Percentiles rank a stretch among this genome's conserved stretches.
phyloP scores from a whole-genome alignment of 2,113 vertebrate species.

The Dromas ardeola region DNA sequence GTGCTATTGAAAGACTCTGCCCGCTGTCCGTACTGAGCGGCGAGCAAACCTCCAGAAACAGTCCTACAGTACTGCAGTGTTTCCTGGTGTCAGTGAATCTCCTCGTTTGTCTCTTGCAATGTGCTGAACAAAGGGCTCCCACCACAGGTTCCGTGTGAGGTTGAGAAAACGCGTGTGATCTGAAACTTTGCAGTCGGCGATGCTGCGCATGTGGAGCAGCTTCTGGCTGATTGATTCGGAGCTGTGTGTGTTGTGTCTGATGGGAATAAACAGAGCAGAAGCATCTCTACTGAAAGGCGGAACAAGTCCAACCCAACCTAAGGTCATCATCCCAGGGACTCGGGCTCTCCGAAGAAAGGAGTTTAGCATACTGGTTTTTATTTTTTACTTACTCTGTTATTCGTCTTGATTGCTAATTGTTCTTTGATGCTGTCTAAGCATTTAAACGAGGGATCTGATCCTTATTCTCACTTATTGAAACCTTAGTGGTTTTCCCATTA shows the following conservation, averaged over 20 bases:
- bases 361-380: constrained; percentile 22
- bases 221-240: background rate
- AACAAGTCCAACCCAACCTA: background rate
- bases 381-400: background rate
- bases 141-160: background rate
- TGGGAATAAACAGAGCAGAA: constrained; percentile 18
- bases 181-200: background rate
- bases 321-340: background rate
- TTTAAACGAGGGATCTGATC: background rate
- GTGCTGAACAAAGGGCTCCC: background rate
- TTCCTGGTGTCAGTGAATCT: background rate
- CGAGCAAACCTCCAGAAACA: background rate
- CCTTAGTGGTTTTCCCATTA: background rate
- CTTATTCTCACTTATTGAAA: background rate
- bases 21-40: background rate
- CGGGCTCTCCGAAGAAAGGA: background rate
- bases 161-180: background rate
- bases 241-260: background rate
- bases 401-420: constrained; percentile 26
- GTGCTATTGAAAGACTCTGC: background rate
- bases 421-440: background rate
- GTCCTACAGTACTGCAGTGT: too few relatives aligned
- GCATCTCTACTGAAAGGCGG: background rate
- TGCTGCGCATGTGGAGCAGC: background rate
- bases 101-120: background rate